Percentiles rank a stretch among this genome's conserved stretches.
Evolutionary conservation across 2,797 vertebrate species (phyloP).

Genomic region (Molossus alvarezi): DNA sequence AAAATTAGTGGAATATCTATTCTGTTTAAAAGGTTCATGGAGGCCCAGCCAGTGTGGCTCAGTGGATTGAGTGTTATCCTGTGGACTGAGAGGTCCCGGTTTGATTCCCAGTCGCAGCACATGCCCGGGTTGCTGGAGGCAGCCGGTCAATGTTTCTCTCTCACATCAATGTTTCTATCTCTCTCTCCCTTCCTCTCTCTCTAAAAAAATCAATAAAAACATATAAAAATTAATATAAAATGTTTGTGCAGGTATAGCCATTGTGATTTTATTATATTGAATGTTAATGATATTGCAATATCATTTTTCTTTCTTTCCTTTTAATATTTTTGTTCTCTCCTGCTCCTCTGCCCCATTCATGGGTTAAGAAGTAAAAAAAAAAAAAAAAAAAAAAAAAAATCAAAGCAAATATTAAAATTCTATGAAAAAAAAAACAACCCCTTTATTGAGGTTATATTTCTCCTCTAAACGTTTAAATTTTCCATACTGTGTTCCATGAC

Average conservation of each 20-base stretch:
- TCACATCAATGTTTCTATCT: no score
- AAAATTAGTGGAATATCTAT: background rate
- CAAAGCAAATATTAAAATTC: background rate
- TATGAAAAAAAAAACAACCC: background rate
- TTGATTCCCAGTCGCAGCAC: no score
- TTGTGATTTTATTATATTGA: conserved; percentile 15
- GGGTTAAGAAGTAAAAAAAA: background rate
- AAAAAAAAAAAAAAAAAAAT: background rate
- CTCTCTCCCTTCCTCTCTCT: no score
- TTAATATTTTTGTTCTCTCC: background rate
- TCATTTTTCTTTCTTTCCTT: conserved; percentile 42
- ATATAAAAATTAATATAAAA: background rate
- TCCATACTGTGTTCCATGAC: background rate
- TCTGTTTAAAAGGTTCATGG: background rate
- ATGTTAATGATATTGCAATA: background rate
- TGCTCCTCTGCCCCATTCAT: background rate
- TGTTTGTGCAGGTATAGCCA: background rate
- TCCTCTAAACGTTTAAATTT: background rate
- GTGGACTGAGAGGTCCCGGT: no score
- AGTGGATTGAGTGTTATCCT: no score
- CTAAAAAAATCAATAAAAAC: no score
- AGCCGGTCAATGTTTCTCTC: no score
- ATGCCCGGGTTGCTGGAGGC: no score
- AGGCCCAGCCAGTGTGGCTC: no score
- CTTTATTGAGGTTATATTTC: background rate